phyloP scores from a whole-genome alignment of 2,113 vertebrate species.

The Corythornis madagascariensis region DNA sequence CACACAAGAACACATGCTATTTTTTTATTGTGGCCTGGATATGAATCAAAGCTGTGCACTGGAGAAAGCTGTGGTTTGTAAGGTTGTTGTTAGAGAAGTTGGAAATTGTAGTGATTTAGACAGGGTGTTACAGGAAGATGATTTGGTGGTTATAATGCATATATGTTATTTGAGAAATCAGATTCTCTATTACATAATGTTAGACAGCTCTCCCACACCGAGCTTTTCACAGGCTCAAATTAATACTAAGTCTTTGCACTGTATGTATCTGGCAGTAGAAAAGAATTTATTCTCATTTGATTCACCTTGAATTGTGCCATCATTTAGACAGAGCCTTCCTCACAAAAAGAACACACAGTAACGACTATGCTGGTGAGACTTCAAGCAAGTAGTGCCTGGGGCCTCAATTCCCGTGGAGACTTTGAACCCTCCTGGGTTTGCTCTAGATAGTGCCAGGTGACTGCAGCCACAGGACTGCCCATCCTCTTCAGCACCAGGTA shows the following conservation, averaged over 20 bases:
- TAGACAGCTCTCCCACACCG: conserved; percentile 23
- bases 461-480: neutral
- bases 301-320: neutral
- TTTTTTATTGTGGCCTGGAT: neutral
- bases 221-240: neutral
- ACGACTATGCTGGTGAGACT: neutral
- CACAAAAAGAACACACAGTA: neutral
- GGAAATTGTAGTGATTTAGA: conserved; percentile 40
- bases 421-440: neutral
- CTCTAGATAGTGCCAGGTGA: neutral
- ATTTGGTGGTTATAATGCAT: neutral
- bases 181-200: conserved; percentile 34
- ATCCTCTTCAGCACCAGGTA: accelerated
- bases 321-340: neutral
- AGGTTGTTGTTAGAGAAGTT: conserved; percentile 2
- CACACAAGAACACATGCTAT: neutral
- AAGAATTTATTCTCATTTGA: neutral
- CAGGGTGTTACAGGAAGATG: neutral
- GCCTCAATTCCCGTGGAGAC: neutral
- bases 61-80: conserved; percentile 35
- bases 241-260: neutral
- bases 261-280: neutral
- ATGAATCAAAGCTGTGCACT: neutral
- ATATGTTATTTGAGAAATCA: conserved; percentile 8
- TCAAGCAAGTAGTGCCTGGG: neutral